Evolutionary conservation across 2,797 vertebrate species (phyloP).

Genomic region (Enteromius afrohamiltoni): DNA sequence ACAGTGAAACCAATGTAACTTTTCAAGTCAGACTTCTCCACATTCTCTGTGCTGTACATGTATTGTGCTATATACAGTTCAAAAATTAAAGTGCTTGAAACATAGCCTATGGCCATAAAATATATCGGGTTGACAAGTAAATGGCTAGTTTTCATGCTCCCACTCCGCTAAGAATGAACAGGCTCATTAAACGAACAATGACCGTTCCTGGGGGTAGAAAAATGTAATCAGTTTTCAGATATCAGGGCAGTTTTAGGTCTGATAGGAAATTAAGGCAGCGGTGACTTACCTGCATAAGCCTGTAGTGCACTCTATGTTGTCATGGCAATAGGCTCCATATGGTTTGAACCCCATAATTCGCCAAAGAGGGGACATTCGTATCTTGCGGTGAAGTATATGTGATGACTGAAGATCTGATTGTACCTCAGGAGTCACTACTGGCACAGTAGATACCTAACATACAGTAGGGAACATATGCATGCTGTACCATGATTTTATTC

Average conservation of each 20-base stretch:
- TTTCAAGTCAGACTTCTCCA: conserved; percentile 21
- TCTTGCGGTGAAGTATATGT: conserved; percentile 15
- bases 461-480: not conserved
- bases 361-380: conserved; percentile 67
- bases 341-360: conserved; percentile 69
- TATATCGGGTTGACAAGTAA: not conserved
- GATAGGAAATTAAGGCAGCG: not conserved
- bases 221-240: conserved; percentile 31
- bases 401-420: conserved; percentile 9
- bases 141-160: not conserved
- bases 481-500: not conserved
- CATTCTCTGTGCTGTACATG: not conserved
- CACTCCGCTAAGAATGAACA: conserved; percentile 48
- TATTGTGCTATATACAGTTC: not conserved
- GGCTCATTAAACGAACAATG: conserved; percentile 59
- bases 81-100: conserved; percentile 43
- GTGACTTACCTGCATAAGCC: conserved; percentile 64
- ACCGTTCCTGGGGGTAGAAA: conserved; percentile 56
- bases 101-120: conserved; percentile 1
- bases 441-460: conserved; percentile 54
- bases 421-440: conserved; percentile 10
- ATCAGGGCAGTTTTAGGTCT: not conserved
- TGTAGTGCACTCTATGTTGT: conserved; percentile 62
- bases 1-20: conserved; percentile 32
- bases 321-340: conserved; percentile 62